Evolutionary conservation across 2,113 vertebrate genomes (phyloP).

Genomic region (Tonatia bakeri): DNA sequence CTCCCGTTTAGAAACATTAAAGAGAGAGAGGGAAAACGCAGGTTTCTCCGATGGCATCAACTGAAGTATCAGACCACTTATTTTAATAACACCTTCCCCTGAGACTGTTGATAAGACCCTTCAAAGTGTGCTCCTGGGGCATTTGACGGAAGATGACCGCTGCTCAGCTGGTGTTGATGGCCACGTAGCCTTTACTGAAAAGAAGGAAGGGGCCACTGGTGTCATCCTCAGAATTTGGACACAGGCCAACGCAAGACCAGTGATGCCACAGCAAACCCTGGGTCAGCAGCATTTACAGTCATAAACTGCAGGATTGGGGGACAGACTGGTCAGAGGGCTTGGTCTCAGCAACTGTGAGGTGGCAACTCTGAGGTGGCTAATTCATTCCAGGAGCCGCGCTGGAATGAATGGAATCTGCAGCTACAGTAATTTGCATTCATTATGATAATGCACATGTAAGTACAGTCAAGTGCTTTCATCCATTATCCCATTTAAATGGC

Average conservation of each 20-base stretch:
- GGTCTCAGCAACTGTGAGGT: neutral
- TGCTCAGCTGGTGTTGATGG: neutral
- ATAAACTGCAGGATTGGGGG: neutral
- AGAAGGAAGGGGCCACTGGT: accelerated
- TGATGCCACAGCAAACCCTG: neutral
- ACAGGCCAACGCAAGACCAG: neutral
- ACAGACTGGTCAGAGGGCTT: neutral
- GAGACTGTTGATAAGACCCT: neutral
- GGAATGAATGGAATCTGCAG: neutral
- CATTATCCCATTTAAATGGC: constrained; percentile 39
- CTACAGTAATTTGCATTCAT: constrained; percentile 14
- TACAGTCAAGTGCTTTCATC: constrained; percentile 27
- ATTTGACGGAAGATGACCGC: neutral
- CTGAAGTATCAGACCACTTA: neutral
- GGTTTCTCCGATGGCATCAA: neutral
- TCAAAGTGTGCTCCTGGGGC: neutral
- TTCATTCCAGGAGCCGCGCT: neutral
- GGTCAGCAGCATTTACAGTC: too few species aligned
- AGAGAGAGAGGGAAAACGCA: neutral
- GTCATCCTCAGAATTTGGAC: neutral
- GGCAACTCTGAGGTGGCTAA: neutral
- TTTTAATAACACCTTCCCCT: neutral
- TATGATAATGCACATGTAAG: constrained; percentile 9
- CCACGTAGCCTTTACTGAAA: neutral
- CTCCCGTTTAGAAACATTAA: neutral